Conservation (phyloP, 2,888 invertebrate species). For the Elegia similella region DNA sequence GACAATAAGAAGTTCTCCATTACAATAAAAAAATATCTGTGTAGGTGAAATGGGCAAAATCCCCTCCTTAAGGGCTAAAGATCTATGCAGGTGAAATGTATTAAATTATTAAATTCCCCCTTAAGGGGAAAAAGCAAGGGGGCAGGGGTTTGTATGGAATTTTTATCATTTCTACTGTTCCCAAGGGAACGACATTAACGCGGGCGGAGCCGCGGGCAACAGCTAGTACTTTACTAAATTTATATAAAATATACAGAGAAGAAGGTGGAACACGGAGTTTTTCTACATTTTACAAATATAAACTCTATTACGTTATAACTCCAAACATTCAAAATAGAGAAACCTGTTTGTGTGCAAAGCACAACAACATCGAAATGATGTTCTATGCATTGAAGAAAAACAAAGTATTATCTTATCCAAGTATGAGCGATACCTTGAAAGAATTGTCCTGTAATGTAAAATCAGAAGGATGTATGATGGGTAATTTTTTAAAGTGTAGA, state of each 20-base stretch:
- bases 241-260: conserved; percentile 27
- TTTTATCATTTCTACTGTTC: too few relatives aligned
- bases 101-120: too few relatives aligned
- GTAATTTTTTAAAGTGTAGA: background rate
- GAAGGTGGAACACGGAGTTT: conserved; percentile 27
- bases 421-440: background rate
- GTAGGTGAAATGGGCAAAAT: too few relatives aligned
- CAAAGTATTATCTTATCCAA: background rate
- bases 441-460: background rate
- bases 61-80: too few relatives aligned
- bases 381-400: background rate
- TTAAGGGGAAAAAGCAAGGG: too few relatives aligned
- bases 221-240: too few relatives aligned
- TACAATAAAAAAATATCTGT: too few relatives aligned
- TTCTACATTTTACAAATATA: conserved; percentile 26
- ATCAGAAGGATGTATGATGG: background rate
- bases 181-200: too few relatives aligned
- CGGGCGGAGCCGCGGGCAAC: too few relatives aligned
- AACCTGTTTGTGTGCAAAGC: conserved; percentile 29
- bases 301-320: conserved; percentile 28
- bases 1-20: too few relatives aligned
- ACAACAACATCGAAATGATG: conserved; percentile 22
- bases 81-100: too few relatives aligned
- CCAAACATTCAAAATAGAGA: conserved; percentile 25
- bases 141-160: too few relatives aligned